These are phyloP conservation scores for Glyphotaelius pellucidus DNA, from an alignment of 2,888 invertebrate genomes.

Conservation along the genomic window DNA sequence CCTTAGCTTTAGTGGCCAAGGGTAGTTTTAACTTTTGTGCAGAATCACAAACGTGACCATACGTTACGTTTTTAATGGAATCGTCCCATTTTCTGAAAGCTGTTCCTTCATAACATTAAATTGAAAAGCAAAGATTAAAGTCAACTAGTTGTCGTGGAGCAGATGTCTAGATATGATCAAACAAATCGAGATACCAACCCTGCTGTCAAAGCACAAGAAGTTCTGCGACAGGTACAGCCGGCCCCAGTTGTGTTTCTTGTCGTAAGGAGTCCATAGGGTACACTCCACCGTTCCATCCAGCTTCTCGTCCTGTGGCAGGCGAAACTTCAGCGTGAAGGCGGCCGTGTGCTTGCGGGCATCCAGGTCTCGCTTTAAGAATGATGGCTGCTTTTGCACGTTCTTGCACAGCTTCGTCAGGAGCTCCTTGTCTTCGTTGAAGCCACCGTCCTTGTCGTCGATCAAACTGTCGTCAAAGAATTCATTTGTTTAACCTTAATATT, in stretches of 20 bases:
- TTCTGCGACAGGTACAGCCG: slow-evolving; percentile 94
- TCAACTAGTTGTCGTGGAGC: too few relatives aligned
- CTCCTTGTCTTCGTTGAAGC: slow-evolving; percentile 92
- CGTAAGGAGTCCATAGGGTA: slow-evolving; percentile 96
- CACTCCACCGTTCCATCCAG: slow-evolving; percentile 96
- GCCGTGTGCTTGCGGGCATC: slow-evolving; percentile 97
- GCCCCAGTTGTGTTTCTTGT: slow-evolving; percentile 92
- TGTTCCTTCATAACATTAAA: too few relatives aligned
- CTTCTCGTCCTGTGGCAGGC: slow-evolving; percentile 93
- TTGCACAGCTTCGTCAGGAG: slow-evolving; percentile 90
- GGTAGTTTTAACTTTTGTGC: neutral
- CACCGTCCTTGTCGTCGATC: slow-evolving; percentile 91
- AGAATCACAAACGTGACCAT: neutral
- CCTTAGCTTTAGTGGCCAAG: neutral
- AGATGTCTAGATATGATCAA: too few relatives aligned
- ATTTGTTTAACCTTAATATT: neutral
- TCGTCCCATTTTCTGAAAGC: too few relatives aligned
- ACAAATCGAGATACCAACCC: slow-evolving; percentile 78
- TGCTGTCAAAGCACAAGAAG: slow-evolving; percentile 97
- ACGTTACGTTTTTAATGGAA: too few relatives aligned
- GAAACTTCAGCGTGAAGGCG: slow-evolving; percentile 89
- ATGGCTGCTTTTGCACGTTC: slow-evolving; percentile 92
- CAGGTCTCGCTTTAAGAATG: slow-evolving; percentile 95
- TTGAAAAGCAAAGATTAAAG: too few relatives aligned
- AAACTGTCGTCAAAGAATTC: slow-evolving; percentile 78